Evolutionary conservation across 2,797 vertebrate genomes (phyloP), one percentile per base, ranked within the genome.

Genomic region (Scyliorhinus canicula): DNA sequence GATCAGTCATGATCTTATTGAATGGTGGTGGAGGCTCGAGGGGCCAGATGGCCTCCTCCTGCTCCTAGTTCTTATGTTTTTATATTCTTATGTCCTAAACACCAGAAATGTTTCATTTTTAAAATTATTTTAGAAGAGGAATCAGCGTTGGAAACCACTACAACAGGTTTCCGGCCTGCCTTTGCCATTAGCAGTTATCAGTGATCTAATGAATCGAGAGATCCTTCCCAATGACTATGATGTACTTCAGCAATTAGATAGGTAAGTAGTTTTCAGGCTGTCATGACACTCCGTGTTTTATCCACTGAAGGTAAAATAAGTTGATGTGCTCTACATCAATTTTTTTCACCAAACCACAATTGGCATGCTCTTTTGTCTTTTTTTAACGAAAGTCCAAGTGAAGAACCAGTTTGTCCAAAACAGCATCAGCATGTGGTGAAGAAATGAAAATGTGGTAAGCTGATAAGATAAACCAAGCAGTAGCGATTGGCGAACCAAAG

Each of bases 101-200:
- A 74, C 44, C 31, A 94, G 28, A 94, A 71, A 71, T 93, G 40
- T 57, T 5, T 85, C 40, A 50, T 52, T n/a, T 63, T 69, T 95
- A 12, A 67, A 57, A 82, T 71, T 11, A 57, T 88, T 65, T 93
- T 93, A 98, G 98, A 98, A 96, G 95, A 97, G 98, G 95, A 97
- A 96, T 95, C 97, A 97, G 65, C 96, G 95, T 90, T 98, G 97
- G 97, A 95, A 40, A 85, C 95, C 91, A 31, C 95, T 96, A 93
- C 95, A 88, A 60, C 95, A 96, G n/a, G 60, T 69, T 47, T 16
- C 95, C 11, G 63, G 28, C 0, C 55, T 69, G 40, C 93, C 90
- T 82, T 69, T 95, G 35, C 67, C 65, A 50, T 88, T 95, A 95
- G 55, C 93, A 93, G 95, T 12, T 12, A 63, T 95, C 84, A 96